Conservation (phyloP, 2,888 invertebrate genomes). For the Volucella bombylans region DNA sequence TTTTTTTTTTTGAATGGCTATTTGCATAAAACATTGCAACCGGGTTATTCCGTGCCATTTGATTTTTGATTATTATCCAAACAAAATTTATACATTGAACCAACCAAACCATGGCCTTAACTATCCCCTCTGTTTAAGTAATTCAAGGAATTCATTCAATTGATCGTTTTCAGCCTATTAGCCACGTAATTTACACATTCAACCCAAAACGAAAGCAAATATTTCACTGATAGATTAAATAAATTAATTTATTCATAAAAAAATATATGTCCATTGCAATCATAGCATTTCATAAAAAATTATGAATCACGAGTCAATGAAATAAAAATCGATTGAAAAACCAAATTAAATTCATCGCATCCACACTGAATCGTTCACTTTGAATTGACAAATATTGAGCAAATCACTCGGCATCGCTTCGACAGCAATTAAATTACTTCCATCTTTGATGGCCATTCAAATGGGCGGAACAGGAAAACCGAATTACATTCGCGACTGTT, state of each 20-base stretch:
- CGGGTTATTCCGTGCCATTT: neutral
- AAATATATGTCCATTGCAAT: neutral
- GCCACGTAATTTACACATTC: neutral
- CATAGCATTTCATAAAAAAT: neutral
- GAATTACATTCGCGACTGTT: constrained; percentile 47
- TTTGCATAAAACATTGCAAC: neutral
- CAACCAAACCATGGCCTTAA: constrained; percentile 5
- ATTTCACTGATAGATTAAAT: constrained; percentile 18
- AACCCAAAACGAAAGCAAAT: constrained; percentile 8
- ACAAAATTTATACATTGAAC: neutral
- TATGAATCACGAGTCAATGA: neutral
- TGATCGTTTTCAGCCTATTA: constrained; percentile 3
- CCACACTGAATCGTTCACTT: neutral
- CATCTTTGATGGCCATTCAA: constrained; percentile 38
- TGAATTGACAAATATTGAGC: constrained; percentile 49
- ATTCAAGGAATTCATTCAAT: constrained; percentile 30
- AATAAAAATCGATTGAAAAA: constrained; percentile 27
- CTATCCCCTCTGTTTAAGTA: neutral
- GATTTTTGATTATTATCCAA: neutral
- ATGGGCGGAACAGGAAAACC: constrained; percentile 1
- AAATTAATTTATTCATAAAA: constrained; percentile 15
- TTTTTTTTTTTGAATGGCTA: no score
- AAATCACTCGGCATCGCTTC: constrained; percentile 38
- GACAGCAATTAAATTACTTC: constrained; percentile 61
- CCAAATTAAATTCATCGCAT: constrained; percentile 50